Evolutionary conservation across 2,797 vertebrate species (phyloP).

Genomic region (Acridotheres tristis): DNA sequence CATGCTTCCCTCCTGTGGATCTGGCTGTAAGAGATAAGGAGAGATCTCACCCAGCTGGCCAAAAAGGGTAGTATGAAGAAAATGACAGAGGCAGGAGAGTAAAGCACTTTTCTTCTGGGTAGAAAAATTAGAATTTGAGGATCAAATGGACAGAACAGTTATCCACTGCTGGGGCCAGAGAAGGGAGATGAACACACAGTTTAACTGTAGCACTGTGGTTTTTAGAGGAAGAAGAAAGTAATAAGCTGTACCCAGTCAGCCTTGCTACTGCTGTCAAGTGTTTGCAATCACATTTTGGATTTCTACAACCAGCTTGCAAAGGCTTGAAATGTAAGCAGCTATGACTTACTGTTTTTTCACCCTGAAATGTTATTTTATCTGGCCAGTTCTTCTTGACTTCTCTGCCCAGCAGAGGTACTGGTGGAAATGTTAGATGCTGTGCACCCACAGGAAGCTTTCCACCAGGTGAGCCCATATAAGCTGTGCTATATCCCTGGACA

Average conservation of each 20-base stretch:
- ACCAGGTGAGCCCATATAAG: background rate
- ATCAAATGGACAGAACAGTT: background rate
- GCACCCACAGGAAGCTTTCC: background rate
- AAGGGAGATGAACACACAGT: background rate
- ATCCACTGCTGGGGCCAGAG: background rate
- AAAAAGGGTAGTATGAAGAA: background rate
- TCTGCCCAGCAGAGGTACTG: background rate
- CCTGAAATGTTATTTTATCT: background rate
- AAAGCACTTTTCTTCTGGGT: background rate
- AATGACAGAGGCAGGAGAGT: background rate
- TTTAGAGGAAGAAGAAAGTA: background rate
- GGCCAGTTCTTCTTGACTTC: background rate
- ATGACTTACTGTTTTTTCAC: background rate
- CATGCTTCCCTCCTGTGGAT: background rate
- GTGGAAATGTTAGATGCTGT: background rate
- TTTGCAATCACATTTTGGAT: background rate
- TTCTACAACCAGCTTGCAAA: background rate
- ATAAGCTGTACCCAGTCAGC: background rate
- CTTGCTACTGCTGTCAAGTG: background rate
- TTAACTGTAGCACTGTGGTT: background rate
- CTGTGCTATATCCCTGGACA: rapidly evolving
- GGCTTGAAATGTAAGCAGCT: background rate
- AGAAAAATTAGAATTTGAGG: background rate
- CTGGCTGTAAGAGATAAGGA: background rate
- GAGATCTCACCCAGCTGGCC: background rate